Evolutionary conservation across 2,888 invertebrate genomes (phyloP).

Genomic region (Eutolmus rufibarbis): DNA sequence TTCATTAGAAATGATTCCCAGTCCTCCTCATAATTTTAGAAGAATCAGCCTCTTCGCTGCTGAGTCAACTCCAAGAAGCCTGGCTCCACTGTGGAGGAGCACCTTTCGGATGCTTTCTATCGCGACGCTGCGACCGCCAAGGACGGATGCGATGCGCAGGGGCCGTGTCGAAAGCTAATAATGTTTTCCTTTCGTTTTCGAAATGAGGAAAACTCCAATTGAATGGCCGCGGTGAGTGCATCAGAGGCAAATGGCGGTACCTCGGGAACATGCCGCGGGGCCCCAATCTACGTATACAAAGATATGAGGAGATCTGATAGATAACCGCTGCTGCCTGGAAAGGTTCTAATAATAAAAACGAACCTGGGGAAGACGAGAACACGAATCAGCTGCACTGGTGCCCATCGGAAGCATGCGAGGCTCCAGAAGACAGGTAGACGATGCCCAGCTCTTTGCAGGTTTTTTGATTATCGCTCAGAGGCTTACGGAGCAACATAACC

Average conservation of each 20-base stretch:
- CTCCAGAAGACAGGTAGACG: not conserved
- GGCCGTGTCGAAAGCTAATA: not conserved
- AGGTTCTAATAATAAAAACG: not conserved
- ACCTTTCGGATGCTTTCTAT: not conserved
- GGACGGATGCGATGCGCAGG: not conserved
- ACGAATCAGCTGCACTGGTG: not conserved
- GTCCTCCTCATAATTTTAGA: not conserved
- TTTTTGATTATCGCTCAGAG: not conserved
- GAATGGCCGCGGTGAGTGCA: not conserved
- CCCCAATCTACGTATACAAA: not conserved
- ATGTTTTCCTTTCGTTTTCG: constrained; percentile 6
- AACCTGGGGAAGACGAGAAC: not conserved
- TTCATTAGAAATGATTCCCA: not conserved
- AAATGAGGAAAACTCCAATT: not conserved
- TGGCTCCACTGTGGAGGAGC: not conserved
- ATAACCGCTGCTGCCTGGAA: not conserved
- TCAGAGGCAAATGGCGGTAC: not conserved
- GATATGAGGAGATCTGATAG: constrained; percentile 15
- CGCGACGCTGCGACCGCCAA: not conserved
- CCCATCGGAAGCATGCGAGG: not conserved
- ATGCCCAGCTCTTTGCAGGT: not conserved
- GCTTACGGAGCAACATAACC: constrained; percentile 5
- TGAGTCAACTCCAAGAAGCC: not conserved
- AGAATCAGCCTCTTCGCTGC: not conserved
- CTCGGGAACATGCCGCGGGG: not conserved